Evolutionary conservation across 1,140 invertebrate genomes (phyloP).

Genomic region (Arion vulgaris): DNA sequence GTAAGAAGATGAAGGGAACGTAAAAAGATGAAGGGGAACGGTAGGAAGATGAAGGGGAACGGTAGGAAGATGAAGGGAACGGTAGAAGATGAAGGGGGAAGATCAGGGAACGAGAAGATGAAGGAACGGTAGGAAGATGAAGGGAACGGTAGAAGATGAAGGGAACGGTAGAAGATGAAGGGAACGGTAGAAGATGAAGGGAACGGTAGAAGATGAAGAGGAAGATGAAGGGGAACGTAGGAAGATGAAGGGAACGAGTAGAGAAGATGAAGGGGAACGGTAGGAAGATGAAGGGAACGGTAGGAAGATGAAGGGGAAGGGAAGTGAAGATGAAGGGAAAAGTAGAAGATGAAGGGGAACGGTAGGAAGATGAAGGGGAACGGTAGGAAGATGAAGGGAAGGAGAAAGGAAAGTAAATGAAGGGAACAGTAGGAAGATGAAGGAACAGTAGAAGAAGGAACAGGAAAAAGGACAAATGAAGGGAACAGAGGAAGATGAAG

Average conservation of each 20-base stretch:
- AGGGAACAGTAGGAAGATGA: background rate
- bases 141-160: background rate
- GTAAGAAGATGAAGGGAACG: background rate
- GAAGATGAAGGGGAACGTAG: background rate
- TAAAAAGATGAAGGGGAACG: background rate
- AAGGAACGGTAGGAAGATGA: background rate
- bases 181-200: background rate
- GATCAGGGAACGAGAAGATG: background rate
- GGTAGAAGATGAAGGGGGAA: background rate
- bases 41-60: background rate
- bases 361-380: no score
- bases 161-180: background rate
- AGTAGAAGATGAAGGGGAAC: background rate
- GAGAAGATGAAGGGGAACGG: background rate
- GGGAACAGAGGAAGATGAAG: background rate
- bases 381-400: no score
- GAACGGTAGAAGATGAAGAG: no score
- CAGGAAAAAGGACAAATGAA: background rate
- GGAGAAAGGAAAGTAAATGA: no score
- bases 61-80: background rate
- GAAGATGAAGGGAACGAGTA: background rate
- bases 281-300: background rate
- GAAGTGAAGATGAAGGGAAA: background rate
- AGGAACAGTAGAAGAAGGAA: background rate
- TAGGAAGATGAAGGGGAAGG: background rate